phyloP scores from a whole-genome alignment of 2,113 vertebrate species.

The Toxotes chatareus region DNA sequence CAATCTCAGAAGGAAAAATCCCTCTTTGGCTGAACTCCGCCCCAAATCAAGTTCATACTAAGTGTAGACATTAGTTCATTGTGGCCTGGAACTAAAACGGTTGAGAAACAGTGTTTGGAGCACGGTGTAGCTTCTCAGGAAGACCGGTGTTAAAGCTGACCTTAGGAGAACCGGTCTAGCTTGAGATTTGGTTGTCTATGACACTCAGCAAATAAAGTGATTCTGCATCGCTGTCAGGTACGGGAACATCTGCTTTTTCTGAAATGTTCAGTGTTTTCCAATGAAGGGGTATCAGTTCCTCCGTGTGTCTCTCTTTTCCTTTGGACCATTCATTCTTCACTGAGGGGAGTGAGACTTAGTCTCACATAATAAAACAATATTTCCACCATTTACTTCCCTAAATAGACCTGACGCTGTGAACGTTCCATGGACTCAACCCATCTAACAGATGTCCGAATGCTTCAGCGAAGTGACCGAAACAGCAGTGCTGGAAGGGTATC shows the following conservation, averaged over 20 bases:
- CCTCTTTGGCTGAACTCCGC: too few species aligned
- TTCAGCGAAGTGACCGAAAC: conserved; percentile 37
- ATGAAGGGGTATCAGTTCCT: conserved; percentile 31
- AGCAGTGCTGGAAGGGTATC: conserved; percentile 1
- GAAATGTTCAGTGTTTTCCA: conserved; percentile 32
- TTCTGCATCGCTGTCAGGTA: conserved; percentile 16
- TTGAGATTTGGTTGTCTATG: neutral
- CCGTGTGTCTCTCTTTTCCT: conserved; percentile 23
- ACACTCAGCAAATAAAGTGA: conserved; percentile 4
- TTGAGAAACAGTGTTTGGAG: too few species aligned
- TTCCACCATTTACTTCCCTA: conserved; percentile 67
- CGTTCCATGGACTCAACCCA: conserved; percentile 49
- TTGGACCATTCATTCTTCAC: conserved; percentile 34
- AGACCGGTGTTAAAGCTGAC: neutral
- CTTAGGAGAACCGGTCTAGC: neutral
- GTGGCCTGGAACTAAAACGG: neutral
- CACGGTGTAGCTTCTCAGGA: neutral
- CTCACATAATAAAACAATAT: conserved; percentile 74
- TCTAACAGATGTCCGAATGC: conserved; percentile 70
- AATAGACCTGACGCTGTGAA: conserved; percentile 56
- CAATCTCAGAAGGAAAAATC: too few species aligned
- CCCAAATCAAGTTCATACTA: too few species aligned
- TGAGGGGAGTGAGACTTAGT: conserved; percentile 41
- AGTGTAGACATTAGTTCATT: too few species aligned
- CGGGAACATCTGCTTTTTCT: conserved; percentile 18